Conservation (phyloP, 2,888 invertebrate genomes). For the Metopia argyrocephala region DNA sequence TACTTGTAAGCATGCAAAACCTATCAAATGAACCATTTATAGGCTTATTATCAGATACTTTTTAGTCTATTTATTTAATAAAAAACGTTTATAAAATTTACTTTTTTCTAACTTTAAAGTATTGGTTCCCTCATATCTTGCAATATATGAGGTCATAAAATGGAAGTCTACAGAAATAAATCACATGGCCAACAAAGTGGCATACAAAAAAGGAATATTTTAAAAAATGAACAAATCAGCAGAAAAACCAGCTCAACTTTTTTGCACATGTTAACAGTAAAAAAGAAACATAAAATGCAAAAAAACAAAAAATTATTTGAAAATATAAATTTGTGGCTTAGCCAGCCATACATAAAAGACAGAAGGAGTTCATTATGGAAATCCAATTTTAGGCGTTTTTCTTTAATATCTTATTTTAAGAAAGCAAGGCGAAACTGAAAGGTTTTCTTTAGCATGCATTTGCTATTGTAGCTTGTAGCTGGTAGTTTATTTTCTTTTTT, state of each 20-base stretch:
- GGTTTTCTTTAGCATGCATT: neutral
- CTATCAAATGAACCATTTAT: no score
- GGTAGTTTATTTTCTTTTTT: no score
- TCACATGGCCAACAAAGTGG: conserved; percentile 14
- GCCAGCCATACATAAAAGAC: no score
- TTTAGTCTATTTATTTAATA: no score
- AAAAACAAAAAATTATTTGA: neutral
- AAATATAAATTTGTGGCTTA: no score
- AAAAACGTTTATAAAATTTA: no score
- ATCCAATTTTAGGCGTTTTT: conserved; percentile 7
- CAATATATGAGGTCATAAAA: conserved; percentile 18
- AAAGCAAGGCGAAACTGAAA: neutral
- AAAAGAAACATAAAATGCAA: neutral
- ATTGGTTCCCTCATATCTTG: no score
- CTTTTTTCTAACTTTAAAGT: no score
- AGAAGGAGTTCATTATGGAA: conserved; percentile 25
- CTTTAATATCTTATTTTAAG: neutral
- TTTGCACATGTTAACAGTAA: neutral
- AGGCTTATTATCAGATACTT: no score
- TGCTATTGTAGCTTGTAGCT: no score
- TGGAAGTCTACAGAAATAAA: conserved; percentile 25
- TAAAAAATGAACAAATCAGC: neutral
- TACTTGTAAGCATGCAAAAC: no score
- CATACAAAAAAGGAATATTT: conserved; percentile 29
- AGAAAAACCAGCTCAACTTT: no score